Conservation (phyloP, 2,888 invertebrate genomes). For the Ormyrus thymus region DNA sequence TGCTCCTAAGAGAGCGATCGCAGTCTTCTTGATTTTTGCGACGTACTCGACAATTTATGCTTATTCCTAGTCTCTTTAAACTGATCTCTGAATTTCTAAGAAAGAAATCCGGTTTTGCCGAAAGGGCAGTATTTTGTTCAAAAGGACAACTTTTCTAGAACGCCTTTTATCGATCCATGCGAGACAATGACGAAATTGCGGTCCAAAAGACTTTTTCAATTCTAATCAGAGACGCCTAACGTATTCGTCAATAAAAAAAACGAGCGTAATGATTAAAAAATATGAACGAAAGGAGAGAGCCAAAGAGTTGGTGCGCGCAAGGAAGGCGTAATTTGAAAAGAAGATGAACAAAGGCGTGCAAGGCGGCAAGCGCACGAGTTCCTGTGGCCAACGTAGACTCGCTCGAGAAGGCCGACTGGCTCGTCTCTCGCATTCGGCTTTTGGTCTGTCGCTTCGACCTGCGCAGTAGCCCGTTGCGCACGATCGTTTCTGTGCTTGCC, state of each 20-base stretch:
- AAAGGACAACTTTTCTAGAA: slow-evolving; percentile 11
- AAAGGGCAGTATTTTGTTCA: slow-evolving; percentile 3
- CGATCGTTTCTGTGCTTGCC: neutral
- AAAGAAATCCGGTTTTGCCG: neutral
- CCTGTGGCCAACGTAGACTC: slow-evolving; percentile 46
- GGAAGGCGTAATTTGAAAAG: slow-evolving; percentile 33
- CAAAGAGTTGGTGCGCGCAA: slow-evolving; percentile 19
- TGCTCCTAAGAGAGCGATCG: slow-evolving; percentile 34
- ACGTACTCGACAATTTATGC: slow-evolving; percentile 9
- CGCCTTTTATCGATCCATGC: slow-evolving; percentile 47
- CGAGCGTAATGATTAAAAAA: too few relatives aligned
- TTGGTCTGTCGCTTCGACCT: slow-evolving; percentile 1
- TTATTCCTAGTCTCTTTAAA: neutral
- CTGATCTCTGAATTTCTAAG: neutral
- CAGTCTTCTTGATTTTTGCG: slow-evolving; percentile 51
- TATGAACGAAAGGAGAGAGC: slow-evolving; percentile 14
- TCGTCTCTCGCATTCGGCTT: slow-evolving; percentile 44
- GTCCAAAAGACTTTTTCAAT: too few relatives aligned
- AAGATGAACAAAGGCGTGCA: slow-evolving; percentile 44
- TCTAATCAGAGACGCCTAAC: too few relatives aligned
- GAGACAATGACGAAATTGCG: slow-evolving; percentile 1
- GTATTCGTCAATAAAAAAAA: too few relatives aligned
- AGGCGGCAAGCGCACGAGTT: slow-evolving; percentile 27
- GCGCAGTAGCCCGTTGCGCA: slow-evolving; percentile 35
- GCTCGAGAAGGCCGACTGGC: slow-evolving; percentile 55